These are phyloP conservation scores for Luidia sarsii DNA, from an alignment of 53 echinoderm and acorn worm species.

Conservation along the genomic window DNA sequence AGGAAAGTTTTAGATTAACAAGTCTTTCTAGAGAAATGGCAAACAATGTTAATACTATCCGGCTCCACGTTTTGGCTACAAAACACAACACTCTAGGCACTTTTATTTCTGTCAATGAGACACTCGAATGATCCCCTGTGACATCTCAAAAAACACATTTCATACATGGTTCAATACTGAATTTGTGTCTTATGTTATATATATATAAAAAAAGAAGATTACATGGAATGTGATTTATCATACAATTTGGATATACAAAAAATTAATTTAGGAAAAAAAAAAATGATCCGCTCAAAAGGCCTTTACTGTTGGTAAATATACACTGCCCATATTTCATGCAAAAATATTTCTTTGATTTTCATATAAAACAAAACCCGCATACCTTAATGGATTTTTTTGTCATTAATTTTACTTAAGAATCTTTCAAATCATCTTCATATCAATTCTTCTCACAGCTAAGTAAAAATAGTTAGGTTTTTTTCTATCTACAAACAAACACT, in stretches of 20 bases:
- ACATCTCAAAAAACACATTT: constrained; percentile 31
- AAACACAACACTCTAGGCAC: not conserved
- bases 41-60: too few species aligned
- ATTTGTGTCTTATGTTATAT: constrained; percentile 4
- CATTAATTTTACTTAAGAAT: constrained; percentile 25
- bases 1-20: too few species aligned
- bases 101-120: too few species aligned
- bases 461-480: not conserved
- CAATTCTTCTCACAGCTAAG: too few species aligned
- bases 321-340: constrained; percentile 32
- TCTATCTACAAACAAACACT: not conserved
- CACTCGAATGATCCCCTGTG: too few species aligned
- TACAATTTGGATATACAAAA: constrained; percentile 18
- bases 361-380: constrained; percentile 21
- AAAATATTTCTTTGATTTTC: constrained; percentile 41
- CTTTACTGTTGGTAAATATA: constrained; percentile 28
- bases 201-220: constrained; percentile 22
- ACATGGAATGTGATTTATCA: constrained; percentile 29
- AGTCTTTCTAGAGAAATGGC: too few species aligned
- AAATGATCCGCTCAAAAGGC: not conserved
- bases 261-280: constrained; percentile 3
- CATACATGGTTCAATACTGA: constrained; percentile 46
- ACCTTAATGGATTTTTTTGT: constrained; percentile 31
- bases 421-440: not conserved
- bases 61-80: not conserved